Evolutionary conservation across 2,888 invertebrate species (phyloP).

Genomic region (Chouioia cunea): DNA sequence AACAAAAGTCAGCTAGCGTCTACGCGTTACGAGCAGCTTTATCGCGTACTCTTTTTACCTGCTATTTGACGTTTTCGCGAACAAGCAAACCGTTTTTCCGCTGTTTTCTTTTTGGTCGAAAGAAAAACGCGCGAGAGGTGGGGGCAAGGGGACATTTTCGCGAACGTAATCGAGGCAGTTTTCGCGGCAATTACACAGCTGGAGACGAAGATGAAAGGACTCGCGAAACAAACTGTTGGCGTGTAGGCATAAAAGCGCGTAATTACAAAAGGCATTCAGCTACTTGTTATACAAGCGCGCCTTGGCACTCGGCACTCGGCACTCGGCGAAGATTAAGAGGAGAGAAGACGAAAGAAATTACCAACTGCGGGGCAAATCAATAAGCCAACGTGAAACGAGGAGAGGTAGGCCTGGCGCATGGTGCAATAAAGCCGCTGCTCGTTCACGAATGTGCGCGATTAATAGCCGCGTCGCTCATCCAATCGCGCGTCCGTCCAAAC

Average conservation of each 20-base stretch:
- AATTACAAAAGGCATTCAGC: slow-evolving; percentile 39
- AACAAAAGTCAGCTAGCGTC: slow-evolving; percentile 13
- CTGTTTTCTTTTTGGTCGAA: too few species aligned
- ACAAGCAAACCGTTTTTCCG: background rate
- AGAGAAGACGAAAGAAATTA: slow-evolving; percentile 3
- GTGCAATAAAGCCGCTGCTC: slow-evolving; percentile 27
- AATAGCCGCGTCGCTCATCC: slow-evolving; percentile 46
- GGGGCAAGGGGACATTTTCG: too few species aligned
- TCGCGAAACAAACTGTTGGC: background rate
- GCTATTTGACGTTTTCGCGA: slow-evolving; percentile 3
- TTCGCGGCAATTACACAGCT: slow-evolving; percentile 20
- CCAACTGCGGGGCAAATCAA: slow-evolving; percentile 3
- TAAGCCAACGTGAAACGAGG: background rate
- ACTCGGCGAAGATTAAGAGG: background rate
- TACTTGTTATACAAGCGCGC: slow-evolving; percentile 30
- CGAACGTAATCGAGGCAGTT: slow-evolving; percentile 10
- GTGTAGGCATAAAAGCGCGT: background rate
- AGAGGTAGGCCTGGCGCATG: background rate
- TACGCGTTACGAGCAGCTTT: background rate
- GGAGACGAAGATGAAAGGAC: background rate
- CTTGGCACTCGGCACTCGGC: background rate
- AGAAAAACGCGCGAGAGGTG: too few species aligned
- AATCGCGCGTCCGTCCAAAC: slow-evolving; percentile 46
- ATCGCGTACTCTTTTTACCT: background rate
- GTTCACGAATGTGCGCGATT: slow-evolving; percentile 39